Evolutionary conservation across 2,113 vertebrate genomes (phyloP).

Genomic region (Cyphomyrus plagiostoma): DNA sequence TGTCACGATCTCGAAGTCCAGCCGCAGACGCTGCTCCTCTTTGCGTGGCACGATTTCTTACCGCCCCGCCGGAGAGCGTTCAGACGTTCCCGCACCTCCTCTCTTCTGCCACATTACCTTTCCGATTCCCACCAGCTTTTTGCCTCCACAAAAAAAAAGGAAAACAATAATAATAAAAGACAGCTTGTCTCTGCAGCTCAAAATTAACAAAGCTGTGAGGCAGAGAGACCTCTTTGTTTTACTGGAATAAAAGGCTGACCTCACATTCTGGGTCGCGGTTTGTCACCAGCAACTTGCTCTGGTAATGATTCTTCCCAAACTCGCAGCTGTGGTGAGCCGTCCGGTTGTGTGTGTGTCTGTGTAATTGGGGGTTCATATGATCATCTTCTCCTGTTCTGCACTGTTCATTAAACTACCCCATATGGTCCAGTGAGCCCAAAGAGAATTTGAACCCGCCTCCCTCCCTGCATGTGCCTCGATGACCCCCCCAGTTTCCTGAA

Average conservation of each 20-base stretch:
- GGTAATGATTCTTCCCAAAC: neutral
- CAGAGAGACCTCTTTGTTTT: conserved; percentile 9
- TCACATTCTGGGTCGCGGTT: conserved; percentile 6
- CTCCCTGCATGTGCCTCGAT: neutral
- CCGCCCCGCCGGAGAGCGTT: neutral
- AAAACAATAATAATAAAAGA: neutral
- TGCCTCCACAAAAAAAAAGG: neutral
- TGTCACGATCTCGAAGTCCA: neutral
- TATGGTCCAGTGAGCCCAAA: neutral
- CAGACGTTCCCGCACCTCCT: neutral
- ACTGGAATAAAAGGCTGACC: neutral
- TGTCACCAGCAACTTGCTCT: conserved; percentile 1
- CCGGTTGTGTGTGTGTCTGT: neutral
- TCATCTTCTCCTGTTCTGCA: neutral
- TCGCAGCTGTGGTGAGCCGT: neutral
- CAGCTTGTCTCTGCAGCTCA: neutral
- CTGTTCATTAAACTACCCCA: neutral
- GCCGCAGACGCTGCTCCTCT: neutral
- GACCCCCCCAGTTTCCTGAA: neutral
- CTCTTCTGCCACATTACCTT: neutral
- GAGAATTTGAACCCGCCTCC: neutral
- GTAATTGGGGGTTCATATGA: neutral
- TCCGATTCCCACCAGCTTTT: neutral
- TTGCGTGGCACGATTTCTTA: neutral
- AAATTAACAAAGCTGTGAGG: conserved; percentile 9